phyloP scores from a whole-genome alignment of 1,140 invertebrate genomes.

The Acyrthosiphon pisum region DNA sequence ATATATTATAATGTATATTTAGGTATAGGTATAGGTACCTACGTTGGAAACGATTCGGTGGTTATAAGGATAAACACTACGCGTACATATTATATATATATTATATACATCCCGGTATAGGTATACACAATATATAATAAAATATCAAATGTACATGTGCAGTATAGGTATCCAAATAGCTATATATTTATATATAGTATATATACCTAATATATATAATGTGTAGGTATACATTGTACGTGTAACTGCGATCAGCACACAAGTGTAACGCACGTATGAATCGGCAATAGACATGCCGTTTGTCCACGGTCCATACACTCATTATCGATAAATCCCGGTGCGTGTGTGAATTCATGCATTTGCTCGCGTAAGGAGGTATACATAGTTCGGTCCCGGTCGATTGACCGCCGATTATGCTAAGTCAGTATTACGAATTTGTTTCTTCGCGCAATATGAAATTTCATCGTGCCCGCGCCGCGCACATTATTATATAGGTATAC shows the following conservation, averaged over 20 bases:
- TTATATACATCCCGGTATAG: too few species aligned
- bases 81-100: neutral
- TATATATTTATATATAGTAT: neutral
- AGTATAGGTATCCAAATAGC: neutral
- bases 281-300: slow-evolving; percentile 17
- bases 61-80: neutral
- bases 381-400: neutral
- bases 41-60: neutral
- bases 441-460: neutral
- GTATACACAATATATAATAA: neutral
- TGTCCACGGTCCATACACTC: slow-evolving; percentile 9
- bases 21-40: too few species aligned
- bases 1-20: neutral
- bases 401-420: neutral
- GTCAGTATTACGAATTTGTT: slow-evolving; percentile 28
- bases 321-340: slow-evolving; percentile 15
- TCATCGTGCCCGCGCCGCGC: neutral
- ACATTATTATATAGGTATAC: too few species aligned
- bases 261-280: slow-evolving; percentile 20
- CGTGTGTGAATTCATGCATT: neutral
- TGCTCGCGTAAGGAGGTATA: neutral
- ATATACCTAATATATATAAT: neutral
- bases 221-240: neutral
- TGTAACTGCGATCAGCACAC: slow-evolving; percentile 1
- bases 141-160: neutral